Evolutionary conservation across 2,888 invertebrate species (phyloP), one percentile per base, ranked within the genome.

Genomic region (Sepioteuthis lessoniana): DNA sequence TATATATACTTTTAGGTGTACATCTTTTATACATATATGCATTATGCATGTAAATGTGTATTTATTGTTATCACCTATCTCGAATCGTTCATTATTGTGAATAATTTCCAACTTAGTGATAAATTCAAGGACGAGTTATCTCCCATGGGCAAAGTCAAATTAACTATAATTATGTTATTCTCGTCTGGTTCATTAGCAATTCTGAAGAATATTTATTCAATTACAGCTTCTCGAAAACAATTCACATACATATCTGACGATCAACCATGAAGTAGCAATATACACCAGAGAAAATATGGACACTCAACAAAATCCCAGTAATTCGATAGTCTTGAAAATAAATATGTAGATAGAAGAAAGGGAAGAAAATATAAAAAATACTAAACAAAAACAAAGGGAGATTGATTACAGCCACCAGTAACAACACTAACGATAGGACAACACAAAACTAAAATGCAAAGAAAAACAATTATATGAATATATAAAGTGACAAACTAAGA

Each of bases 141-240:
- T 76, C 76, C 76, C 76, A 13, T 76, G n/a, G 76, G 76, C 76
- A 76, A 76, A 76, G 76, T 76, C 76, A 76, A 76, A 76, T 76
- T 76, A 76, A 31, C 31, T n/a, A n/a, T 76, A 76, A 76, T 76
- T 76, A 76, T 76, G 76, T 76, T 76, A 76, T 76, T 76, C 76
- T n/a, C 76, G 76, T 76, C 76, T 76, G 76, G 76, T 76, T 76
- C 76, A 76, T 76, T 76, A 76, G n/a, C 76, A 76, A 76, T 76
- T 76, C 76, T 8, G 76, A 31, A 76, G 76, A 76, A 76, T 76
- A 76, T 76, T 76, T 76, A 76, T 76, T 76, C 76, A 76, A 76
- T 76, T 76, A 76, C 76, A 0, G 76, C 76, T 76, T 76, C 76
- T 76, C 76, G 76, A 76, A 76, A 76, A 76, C 76, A 76, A 76